Percentiles rank a stretch among this genome's conserved stretches.
These are phyloP conservation scores for Pheucticus melanocephalus DNA, from an alignment of 2,113 vertebrate species.

Conservation along the genomic window DNA sequence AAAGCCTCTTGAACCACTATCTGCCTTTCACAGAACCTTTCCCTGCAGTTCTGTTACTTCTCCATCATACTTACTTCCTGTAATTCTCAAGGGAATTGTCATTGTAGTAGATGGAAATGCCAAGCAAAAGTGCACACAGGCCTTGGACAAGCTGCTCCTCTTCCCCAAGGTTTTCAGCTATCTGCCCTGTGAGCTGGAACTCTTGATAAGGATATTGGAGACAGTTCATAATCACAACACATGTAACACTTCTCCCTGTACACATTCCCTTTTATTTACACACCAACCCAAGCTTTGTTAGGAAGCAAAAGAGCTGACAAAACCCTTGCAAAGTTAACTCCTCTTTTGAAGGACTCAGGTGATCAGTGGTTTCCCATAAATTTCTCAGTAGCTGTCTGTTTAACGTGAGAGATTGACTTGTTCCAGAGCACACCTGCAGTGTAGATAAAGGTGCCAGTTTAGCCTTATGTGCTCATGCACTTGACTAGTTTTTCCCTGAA, in stretches of 20 bases:
- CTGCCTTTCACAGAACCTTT: not conserved
- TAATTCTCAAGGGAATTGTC: slow-evolving; percentile 96
- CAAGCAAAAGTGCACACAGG: slow-evolving; percentile 90
- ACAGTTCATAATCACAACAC: not conserved
- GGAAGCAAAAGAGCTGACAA: not conserved
- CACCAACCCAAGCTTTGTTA: not conserved
- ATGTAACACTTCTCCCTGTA: not conserved
- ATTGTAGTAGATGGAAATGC: slow-evolving; percentile 97
- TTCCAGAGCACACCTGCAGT: not conserved
- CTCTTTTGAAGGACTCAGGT: rapidly evolving
- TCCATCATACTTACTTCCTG: slow-evolving; percentile 81
- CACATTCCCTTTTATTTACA: not conserved
- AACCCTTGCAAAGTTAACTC: not conserved
- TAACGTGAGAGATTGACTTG: not conserved
- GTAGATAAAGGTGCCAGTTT: not conserved
- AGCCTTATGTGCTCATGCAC: not conserved
- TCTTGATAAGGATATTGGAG: slow-evolving; percentile 76
- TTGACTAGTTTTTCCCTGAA: not conserved
- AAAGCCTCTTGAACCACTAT: not conserved
- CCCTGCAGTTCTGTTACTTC: not conserved
- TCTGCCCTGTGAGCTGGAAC: slow-evolving; percentile 91
- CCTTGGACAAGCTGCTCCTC: slow-evolving; percentile 96
- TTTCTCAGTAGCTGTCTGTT: not conserved
- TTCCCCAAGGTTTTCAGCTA: slow-evolving; percentile 96
- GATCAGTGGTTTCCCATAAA: not conserved